Evolutionary conservation across 2,113 vertebrate species (phyloP).

Genomic region (Hyperoodon ampullatus): DNA sequence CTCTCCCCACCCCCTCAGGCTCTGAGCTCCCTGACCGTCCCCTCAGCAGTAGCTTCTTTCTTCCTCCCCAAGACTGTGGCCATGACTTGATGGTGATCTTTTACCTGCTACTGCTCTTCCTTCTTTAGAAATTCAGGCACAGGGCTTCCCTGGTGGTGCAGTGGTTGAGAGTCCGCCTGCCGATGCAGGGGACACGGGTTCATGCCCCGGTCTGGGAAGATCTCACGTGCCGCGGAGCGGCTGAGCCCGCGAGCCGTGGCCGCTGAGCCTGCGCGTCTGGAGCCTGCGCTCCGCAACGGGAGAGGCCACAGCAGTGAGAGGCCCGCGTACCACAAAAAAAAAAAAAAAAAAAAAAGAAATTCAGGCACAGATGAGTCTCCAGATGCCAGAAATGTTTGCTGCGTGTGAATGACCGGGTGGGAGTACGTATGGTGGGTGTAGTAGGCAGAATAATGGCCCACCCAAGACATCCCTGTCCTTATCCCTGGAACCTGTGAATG

Average conservation of each 20-base stretch:
- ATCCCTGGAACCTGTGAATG: not conserved
- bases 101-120: not conserved
- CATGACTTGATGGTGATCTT: not conserved
- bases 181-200: too few species aligned
- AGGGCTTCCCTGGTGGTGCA: too few species aligned
- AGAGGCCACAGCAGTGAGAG: too few species aligned
- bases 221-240: too few species aligned
- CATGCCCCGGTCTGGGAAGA: too few species aligned
- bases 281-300: too few species aligned
- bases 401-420: accelerated
- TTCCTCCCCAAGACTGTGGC: not conserved
- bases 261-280: too few species aligned
- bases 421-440: not conserved
- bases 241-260: too few species aligned
- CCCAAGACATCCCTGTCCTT: not conserved
- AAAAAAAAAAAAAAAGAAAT: not conserved
- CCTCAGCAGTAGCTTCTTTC: not conserved
- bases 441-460: not conserved
- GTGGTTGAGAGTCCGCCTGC: too few species aligned
- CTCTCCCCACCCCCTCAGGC: not conserved
- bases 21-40: not conserved
- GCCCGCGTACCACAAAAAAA: too few species aligned
- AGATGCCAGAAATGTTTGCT: not conserved
- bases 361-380: not conserved
- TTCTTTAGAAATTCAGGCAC: not conserved